phyloP scores from a whole-genome alignment of 2,797 vertebrate genomes.

The Manis pentadactyla region DNA sequence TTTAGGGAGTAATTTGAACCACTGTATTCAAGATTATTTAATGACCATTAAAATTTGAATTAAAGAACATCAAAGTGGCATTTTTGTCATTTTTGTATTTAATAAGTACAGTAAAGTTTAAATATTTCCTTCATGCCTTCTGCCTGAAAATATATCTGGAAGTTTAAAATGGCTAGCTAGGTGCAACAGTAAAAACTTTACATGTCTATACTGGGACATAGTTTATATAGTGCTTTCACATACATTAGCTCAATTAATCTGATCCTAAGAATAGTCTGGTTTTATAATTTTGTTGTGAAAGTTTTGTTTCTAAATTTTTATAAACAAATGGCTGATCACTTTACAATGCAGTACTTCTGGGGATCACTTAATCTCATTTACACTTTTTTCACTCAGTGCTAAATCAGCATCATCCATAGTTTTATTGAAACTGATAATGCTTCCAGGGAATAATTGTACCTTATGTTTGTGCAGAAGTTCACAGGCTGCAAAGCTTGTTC shows the following conservation, averaged over 20 bases:
- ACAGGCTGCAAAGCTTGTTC: slow-evolving; percentile 2
- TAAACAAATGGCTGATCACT: slow-evolving; percentile 41
- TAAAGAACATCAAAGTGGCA: slow-evolving; percentile 41
- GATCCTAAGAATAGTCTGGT: not conserved
- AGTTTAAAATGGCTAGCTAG: slow-evolving; percentile 51
- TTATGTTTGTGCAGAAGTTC: slow-evolving; percentile 22
- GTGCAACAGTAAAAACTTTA: slow-evolving; percentile 45
- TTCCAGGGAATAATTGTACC: slow-evolving; percentile 2
- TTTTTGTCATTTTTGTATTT: slow-evolving; percentile 61
- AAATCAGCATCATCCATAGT: slow-evolving; percentile 31
- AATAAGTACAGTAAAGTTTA: slow-evolving; percentile 60
- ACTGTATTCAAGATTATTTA: slow-evolving; percentile 53
- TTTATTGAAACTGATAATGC: not conserved
- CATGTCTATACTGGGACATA: slow-evolving; percentile 21
- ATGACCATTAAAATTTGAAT: slow-evolving; percentile 54
- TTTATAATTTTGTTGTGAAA: slow-evolving; percentile 54
- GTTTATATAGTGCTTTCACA: slow-evolving; percentile 48
- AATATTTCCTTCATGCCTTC: not conserved
- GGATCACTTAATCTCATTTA: slow-evolving; percentile 47
- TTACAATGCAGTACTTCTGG: not conserved
- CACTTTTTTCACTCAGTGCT: not conserved
- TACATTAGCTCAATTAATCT: slow-evolving; percentile 2
- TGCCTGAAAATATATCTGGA: slow-evolving; percentile 48
- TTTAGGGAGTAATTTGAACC: slow-evolving; percentile 57
- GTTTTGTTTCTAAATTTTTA: slow-evolving; percentile 37